These are phyloP conservation scores for Atractosteus spatula DNA, from an alignment of 2,113 vertebrate species.

Conservation along the genomic window DNA sequence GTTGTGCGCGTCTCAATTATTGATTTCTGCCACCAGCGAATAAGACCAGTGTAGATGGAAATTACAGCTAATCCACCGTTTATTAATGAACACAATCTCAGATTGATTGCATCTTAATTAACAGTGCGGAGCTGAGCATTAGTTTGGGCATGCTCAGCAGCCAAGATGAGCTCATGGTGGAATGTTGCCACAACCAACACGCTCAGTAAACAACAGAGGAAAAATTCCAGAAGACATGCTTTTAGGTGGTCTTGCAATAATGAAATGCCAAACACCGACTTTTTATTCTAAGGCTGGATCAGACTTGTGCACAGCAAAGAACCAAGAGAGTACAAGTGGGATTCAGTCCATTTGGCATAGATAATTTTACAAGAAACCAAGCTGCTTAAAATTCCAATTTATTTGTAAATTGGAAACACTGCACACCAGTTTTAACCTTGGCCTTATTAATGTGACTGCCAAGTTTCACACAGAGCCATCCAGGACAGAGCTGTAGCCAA, in stretches of 20 bases:
- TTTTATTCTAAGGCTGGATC: too few relatives aligned
- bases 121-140: slow-evolving; percentile 37
- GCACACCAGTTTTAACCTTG: slow-evolving; percentile 7
- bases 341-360: too few relatives aligned
- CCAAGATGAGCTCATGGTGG: too few relatives aligned
- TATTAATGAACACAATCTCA: slow-evolving; percentile 54
- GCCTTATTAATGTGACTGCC: not conserved
- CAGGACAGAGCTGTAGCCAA: slow-evolving; percentile 3
- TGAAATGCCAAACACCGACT: too few relatives aligned
- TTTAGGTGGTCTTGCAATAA: too few relatives aligned
- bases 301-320: too few relatives aligned
- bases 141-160: not conserved
- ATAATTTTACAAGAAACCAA: not conserved
- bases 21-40: slow-evolving; percentile 40
- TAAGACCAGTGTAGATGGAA: slow-evolving; percentile 40
- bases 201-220: too few relatives aligned
- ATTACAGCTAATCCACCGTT: slow-evolving; percentile 50
- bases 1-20: slow-evolving; percentile 32
- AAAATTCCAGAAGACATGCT: too few relatives aligned
- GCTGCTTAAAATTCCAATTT: not conserved
- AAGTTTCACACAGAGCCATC: not conserved
- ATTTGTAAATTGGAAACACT: not conserved
- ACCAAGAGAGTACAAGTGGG: too few relatives aligned
- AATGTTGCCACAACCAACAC: too few relatives aligned
- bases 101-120: slow-evolving; percentile 64